Evolutionary conservation across 2,113 vertebrate genomes (phyloP), one percentile per base, ranked within the genome.

Genomic region (Ciconia maguari): DNA sequence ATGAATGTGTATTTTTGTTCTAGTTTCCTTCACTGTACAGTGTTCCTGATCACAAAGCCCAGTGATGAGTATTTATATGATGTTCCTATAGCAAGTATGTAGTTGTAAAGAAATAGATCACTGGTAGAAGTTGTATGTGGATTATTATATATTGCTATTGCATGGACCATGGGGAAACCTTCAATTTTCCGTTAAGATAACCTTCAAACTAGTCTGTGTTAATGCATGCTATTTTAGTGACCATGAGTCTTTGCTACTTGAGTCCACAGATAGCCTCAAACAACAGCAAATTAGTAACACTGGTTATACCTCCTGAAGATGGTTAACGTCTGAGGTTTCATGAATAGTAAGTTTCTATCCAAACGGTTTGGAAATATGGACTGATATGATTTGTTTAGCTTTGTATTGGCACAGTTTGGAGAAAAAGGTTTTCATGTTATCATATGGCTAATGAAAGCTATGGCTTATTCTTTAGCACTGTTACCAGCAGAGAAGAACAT

Each of bases 401-500:
- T 80, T 48, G 8, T 41, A 60, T 57, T 78, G 52, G 5, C 17
- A 29, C 10, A 44, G 8, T 92, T 85, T 57, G 10, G 16, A 58
- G 36, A 24, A 44, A 81, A 82, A 65, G 3, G 0, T 54, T 80
- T 60, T 88, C 24, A 13, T 54, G 29, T 46, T 87, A 19, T 75
- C 19, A 5, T 78, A 38, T 6, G 20, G 46, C 34, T 94, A 44
- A 57, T 57, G 46, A 87, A 76, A 77, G 6, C 52, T 83, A 66
- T 5, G 2, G n/a, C 58, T 82, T 94, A 18, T 60, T 93, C 74
- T 95, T 62, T 48, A 90, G 49, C n/a, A 16, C 54, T 77, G 34
- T 94, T 94, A 83, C 62, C 52, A 93, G 85, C 46, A 92, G 55
- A 77, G 74, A 82, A 83, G 72, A 80, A 77, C 22, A 60, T 97